These are phyloP conservation scores for Toxotes lorentzi DNA, from an alignment of 2,797 vertebrate genomes.

Conservation along the genomic window DNA sequence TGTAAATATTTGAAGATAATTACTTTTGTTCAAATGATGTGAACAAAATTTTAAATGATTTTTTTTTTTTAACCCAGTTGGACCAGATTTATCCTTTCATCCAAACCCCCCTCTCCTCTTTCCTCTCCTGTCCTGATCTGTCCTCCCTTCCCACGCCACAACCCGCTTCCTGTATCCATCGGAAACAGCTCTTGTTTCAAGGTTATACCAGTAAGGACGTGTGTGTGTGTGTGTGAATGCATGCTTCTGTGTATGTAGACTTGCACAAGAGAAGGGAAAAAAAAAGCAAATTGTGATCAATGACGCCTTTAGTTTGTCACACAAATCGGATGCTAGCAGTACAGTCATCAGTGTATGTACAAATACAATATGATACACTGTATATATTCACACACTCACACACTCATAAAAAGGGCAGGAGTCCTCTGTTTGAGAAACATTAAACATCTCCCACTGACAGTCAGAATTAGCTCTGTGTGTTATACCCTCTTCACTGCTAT, in stretches of 20 bases:
- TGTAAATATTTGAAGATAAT: constrained; percentile 4
- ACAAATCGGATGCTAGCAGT: constrained; percentile 47
- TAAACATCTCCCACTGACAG: constrained; percentile 69
- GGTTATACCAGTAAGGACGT: constrained; percentile 85
- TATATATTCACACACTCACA: constrained; percentile 3
- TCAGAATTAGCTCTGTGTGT: constrained; percentile 73
- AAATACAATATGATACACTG: not conserved
- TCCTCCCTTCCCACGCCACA: constrained; percentile 36
- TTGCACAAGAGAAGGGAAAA: constrained; percentile 45
- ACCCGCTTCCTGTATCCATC: constrained; percentile 74
- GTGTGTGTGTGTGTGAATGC: constrained; percentile 53
- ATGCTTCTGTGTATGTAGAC: constrained; percentile 28
- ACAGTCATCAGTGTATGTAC: not conserved
- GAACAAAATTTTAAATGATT: not conserved
- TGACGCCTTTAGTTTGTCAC: constrained; percentile 71
- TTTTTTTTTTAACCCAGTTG: not conserved
- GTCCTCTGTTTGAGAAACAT: constrained; percentile 58
- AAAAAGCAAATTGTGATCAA: constrained; percentile 67
- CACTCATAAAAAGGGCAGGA: constrained; percentile 8
- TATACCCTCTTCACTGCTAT: constrained; percentile 72
- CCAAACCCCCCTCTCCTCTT: constrained; percentile 9
- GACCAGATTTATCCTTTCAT: constrained; percentile 14
- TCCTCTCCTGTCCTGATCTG: constrained; percentile 41
- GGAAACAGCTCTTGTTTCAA: constrained; percentile 87
- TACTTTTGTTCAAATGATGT: not conserved